Percentiles rank a stretch among this genome's conserved stretches.
phyloP scores from a whole-genome alignment of 2,113 vertebrate species.

The Xerus inauris region DNA sequence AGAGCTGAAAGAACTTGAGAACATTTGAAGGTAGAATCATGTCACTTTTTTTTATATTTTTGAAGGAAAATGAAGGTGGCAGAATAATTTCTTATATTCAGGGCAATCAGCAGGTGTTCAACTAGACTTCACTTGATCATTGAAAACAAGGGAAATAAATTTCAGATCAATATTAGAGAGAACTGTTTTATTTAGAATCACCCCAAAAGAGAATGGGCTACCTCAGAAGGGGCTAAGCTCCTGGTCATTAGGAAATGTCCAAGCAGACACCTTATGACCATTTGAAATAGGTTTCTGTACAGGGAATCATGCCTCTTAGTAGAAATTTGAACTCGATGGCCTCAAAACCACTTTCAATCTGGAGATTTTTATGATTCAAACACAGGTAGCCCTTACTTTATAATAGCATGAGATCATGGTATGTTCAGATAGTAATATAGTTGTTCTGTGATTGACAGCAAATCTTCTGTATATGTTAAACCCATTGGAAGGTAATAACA shows the following conservation, averaged over 20 bases:
- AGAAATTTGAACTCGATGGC: neutral
- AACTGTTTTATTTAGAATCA: neutral
- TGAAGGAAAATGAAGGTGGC: slow-evolving; percentile 16
- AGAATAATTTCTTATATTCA: neutral
- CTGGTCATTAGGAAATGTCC: neutral
- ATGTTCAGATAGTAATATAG: neutral
- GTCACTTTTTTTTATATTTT: neutral
- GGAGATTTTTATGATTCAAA: neutral
- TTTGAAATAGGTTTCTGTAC: neutral
- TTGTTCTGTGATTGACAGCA: neutral
- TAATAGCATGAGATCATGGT: neutral
- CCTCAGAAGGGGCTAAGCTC: neutral
- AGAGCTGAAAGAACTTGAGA: slow-evolving; percentile 29
- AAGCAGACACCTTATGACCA: neutral
- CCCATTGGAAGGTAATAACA: neutral
- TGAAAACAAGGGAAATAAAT: neutral
- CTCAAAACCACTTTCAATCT: neutral
- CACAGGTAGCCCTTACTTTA: neutral
- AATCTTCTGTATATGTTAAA: slow-evolving; percentile 12
- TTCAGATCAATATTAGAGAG: neutral
- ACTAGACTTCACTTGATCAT: neutral
- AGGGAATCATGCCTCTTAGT: neutral
- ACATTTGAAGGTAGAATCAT: neutral
- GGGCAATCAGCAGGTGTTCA: neutral
- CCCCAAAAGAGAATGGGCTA: neutral